Conservation (phyloP, 2,888 invertebrate genomes). For the Melolontha melolontha region DNA sequence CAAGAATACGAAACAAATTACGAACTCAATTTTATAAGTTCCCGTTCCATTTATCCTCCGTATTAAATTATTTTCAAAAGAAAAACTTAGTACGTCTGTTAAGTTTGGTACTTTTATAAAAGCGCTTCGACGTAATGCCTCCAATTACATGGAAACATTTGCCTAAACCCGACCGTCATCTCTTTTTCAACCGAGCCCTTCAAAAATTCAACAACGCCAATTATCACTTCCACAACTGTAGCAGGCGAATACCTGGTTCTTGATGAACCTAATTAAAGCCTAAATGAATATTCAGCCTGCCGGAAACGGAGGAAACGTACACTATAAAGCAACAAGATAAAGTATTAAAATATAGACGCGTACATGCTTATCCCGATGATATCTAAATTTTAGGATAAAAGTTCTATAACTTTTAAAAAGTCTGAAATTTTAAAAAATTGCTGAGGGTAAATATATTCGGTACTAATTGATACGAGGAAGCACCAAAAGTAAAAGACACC, state of each 20-base stretch:
- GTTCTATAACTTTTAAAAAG: too few relatives aligned
- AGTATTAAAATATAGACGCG: not conserved
- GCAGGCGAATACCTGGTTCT: conserved; percentile 1
- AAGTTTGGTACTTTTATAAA: conserved; percentile 1
- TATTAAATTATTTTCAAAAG: conserved; percentile 7
- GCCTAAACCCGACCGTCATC: conserved; percentile 12
- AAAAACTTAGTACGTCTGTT: not conserved
- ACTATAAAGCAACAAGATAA: not conserved
- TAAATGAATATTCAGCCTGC: conserved; percentile 18
- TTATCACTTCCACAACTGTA: conserved; percentile 7
- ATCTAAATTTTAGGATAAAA: too few relatives aligned
- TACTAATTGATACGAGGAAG: too few relatives aligned
- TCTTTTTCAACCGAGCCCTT: conserved; percentile 15
- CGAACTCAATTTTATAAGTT: too few relatives aligned
- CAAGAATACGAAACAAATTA: too few relatives aligned
- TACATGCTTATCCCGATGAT: too few relatives aligned
- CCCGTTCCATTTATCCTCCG: not conserved
- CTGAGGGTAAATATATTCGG: too few relatives aligned
- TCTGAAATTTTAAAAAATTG: too few relatives aligned
- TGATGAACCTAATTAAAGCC: conserved; percentile 23
- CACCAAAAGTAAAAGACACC: too few relatives aligned
- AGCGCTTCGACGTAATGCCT: not conserved
- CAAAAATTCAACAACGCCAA: conserved; percentile 28
- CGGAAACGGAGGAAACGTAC: not conserved
- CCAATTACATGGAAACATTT: conserved; percentile 10